phyloP scores from a whole-genome alignment of 1,140 invertebrate genomes.

The Triops longicaudatus region DNA sequence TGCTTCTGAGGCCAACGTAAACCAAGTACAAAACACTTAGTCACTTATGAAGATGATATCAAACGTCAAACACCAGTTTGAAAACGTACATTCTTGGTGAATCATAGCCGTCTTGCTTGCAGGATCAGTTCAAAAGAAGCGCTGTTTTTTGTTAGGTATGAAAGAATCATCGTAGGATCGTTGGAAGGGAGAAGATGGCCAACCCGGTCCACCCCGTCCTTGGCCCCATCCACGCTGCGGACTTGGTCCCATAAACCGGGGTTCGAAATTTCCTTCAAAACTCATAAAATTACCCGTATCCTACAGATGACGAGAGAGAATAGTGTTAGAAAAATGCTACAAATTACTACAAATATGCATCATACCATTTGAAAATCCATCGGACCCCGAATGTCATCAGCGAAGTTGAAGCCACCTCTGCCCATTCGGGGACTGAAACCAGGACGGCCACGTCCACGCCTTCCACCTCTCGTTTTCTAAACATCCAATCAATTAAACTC shows the following conservation, averaged over 20 bases:
- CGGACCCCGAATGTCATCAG: not conserved
- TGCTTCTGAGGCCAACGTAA: no score
- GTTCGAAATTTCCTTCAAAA: conserved; percentile 8
- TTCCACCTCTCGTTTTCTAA: not conserved
- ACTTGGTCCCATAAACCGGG: conserved; percentile 6
- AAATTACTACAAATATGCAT: not conserved
- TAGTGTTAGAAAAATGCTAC: not conserved
- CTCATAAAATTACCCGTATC: not conserved
- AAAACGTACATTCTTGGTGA: no score
- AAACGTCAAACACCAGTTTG: no score
- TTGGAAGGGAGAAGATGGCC: not conserved
- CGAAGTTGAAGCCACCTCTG: not conserved
- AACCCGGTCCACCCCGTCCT: not conserved
- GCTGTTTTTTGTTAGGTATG: not conserved
- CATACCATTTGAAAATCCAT: not conserved
- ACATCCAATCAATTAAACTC: not conserved
- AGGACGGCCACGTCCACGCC: not conserved
- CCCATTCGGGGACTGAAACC: not conserved
- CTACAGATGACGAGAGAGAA: not conserved
- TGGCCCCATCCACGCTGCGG: not conserved
- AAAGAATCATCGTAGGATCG: not conserved
- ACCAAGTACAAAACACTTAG: no score
- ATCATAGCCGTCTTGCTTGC: no score
- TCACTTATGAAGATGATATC: no score
- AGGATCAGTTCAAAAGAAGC: not conserved